A percentile compares a stretch with the other conserved stretches of the same genome.
phyloP scores from a whole-genome alignment of 1,140 invertebrate species.

The Dolichoris vasculosae region DNA sequence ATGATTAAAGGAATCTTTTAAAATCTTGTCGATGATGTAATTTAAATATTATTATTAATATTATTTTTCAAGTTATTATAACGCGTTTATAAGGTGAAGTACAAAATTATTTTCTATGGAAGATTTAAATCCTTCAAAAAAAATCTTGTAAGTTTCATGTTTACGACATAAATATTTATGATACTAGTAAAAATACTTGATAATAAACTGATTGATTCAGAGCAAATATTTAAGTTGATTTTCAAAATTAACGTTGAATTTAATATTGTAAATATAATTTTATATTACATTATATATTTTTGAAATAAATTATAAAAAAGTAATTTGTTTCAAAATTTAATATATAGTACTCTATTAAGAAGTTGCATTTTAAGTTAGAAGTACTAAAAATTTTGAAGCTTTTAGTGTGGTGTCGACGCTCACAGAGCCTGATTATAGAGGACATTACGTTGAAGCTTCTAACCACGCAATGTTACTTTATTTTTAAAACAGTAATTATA shows the following conservation, averaged over 20 bases:
- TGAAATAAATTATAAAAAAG: conserved; percentile 10
- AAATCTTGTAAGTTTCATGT: neutral
- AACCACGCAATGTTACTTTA: conserved; percentile 33
- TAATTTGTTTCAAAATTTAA: neutral
- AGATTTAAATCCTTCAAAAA: neutral
- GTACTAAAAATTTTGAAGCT: conserved; percentile 16
- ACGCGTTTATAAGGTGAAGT: neutral
- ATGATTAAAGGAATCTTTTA: no score
- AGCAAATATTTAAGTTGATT: neutral
- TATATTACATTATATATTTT: conserved; percentile 6
- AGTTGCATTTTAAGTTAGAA: conserved; percentile 11
- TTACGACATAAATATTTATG: neutral
- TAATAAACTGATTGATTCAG: neutral
- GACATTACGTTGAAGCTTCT: neutral
- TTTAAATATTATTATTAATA: no score
- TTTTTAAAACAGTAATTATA: conserved; percentile 41
- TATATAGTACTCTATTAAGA: neutral
- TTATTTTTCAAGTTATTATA: no score
- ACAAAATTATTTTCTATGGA: neutral
- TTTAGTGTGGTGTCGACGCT: conserved; percentile 1
- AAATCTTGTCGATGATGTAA: no score
- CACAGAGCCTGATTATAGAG: neutral
- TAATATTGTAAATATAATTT: neutral
- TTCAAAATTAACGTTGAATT: neutral
- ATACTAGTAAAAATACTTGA: neutral